A percentile compares a stretch with the other conserved stretches of the same genome.
Evolutionary conservation across 2,113 vertebrate species (phyloP).

Genomic region (Oophaga pumilio): DNA sequence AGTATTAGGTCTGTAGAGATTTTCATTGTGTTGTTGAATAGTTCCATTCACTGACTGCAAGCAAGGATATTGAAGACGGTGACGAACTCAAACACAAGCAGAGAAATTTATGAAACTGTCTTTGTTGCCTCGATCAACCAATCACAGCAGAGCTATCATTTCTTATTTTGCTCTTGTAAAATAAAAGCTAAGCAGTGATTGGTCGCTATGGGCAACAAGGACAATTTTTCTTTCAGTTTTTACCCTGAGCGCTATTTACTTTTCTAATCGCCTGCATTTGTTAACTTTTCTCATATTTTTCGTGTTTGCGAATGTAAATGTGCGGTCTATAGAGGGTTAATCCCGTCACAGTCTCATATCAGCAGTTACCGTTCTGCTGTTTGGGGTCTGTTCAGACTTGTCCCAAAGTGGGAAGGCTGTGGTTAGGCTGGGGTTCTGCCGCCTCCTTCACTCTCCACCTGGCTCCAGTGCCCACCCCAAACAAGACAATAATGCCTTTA

Average conservation of each 20-base stretch:
- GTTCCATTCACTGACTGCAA: no score
- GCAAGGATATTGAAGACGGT: no score
- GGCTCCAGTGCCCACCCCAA: conserved; percentile 53
- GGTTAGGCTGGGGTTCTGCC: conserved; percentile 51
- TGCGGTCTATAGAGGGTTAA: conserved; percentile 13
- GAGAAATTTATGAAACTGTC: no score
- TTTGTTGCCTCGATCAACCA: no score
- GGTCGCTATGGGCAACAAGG: no score
- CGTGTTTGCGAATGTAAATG: not conserved
- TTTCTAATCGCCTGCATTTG: not conserved
- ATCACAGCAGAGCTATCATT: no score
- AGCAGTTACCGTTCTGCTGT: conserved; percentile 20
- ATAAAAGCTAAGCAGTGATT: no score
- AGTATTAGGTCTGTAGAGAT: no score
- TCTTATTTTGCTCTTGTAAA: no score
- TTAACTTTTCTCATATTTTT: not conserved
- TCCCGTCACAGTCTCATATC: not conserved
- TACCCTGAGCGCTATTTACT: not conserved
- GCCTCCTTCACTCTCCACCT: conserved; percentile 46
- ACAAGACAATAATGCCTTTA: conserved; percentile 54
- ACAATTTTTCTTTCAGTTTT: no score
- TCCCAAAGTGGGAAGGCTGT: conserved; percentile 36
- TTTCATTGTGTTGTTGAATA: no score
- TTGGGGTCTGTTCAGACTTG: conserved; percentile 44
- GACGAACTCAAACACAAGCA: no score